These are phyloP conservation scores for Cinara cedri DNA, from an alignment of 2,888 invertebrate species.

Conservation along the genomic window DNA sequence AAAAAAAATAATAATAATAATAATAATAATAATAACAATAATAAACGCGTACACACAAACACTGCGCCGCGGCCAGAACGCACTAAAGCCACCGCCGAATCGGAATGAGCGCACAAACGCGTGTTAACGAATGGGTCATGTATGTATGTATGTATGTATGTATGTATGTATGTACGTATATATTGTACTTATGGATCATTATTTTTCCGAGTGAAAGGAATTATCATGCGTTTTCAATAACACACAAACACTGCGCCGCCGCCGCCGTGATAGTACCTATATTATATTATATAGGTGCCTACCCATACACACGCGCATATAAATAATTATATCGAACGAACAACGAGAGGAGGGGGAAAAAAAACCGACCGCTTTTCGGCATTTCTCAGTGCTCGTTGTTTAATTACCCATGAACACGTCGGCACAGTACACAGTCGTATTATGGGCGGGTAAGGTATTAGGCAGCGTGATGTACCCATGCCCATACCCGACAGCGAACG, in stretches of 20 bases:
- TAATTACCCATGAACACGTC: slow-evolving; percentile 47
- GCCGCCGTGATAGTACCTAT: not conserved
- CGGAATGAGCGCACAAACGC: slow-evolving; percentile 45
- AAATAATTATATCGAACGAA: not conserved
- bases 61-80: not conserved
- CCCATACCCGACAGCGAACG: not conserved
- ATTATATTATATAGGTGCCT: not conserved
- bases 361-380: slow-evolving; percentile 31
- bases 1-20: not conserved
- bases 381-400: slow-evolving; percentile 31
- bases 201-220: slow-evolving; percentile 53
- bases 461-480: no score
- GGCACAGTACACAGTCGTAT: not conserved
- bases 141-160: not conserved
- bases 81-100: slow-evolving; percentile 31
- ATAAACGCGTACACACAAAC: not conserved
- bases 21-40: not conserved
- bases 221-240: slow-evolving; percentile 53
- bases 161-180: not conserved
- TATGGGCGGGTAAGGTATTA: not conserved
- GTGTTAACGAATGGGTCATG: slow-evolving; percentile 50
- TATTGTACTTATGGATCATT: slow-evolving; percentile 38
- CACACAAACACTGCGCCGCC: not conserved
- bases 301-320: no score
- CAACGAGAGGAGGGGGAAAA: not conserved